Percentiles rank a stretch among this genome's conserved stretches.
These are phyloP conservation scores for Lepisosteus osseus DNA, from an alignment of 2,113 vertebrate genomes.

Conservation along the genomic window DNA sequence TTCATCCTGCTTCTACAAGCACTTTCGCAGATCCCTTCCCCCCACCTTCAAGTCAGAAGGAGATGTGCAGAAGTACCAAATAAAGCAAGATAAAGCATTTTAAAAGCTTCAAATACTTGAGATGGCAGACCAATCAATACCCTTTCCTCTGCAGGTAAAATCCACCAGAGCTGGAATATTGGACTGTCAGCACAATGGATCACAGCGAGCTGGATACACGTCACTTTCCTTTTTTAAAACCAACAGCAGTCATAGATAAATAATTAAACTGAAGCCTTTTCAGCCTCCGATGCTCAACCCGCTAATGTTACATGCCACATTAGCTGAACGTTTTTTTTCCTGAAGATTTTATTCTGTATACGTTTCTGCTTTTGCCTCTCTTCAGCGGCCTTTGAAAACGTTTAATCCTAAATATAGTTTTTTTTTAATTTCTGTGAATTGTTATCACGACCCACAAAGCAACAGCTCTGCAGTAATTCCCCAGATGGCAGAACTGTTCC, in stretches of 20 bases:
- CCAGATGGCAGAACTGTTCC: too few species aligned
- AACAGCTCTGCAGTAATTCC: too few species aligned
- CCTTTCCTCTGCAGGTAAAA: constrained; percentile 41
- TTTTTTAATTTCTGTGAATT: too few species aligned
- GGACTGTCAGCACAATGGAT: constrained; percentile 37
- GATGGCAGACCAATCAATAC: constrained; percentile 42
- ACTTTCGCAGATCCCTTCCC: constrained; percentile 8
- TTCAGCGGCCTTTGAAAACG: too few species aligned
- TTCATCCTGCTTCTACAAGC: too few species aligned
- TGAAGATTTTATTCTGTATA: too few species aligned
- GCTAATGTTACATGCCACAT: too few species aligned
- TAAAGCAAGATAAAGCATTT: constrained; percentile 45
- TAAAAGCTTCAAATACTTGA: constrained; percentile 34
- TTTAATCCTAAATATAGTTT: too few species aligned
- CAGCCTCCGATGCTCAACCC: constrained; percentile 51
- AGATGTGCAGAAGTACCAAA: constrained; percentile 21
- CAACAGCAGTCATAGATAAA: constrained; percentile 39
- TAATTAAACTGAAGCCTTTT: constrained; percentile 60
- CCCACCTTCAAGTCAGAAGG: neutral
- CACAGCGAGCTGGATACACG: constrained; percentile 15
- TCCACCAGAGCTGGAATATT: constrained; percentile 31
- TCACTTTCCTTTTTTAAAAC: too few species aligned
- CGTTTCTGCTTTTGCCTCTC: too few species aligned
- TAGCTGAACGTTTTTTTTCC: too few species aligned
- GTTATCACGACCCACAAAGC: too few species aligned